Evolutionary conservation across 2,113 vertebrate species (phyloP).

Genomic region (Hemichromis elongatus): DNA sequence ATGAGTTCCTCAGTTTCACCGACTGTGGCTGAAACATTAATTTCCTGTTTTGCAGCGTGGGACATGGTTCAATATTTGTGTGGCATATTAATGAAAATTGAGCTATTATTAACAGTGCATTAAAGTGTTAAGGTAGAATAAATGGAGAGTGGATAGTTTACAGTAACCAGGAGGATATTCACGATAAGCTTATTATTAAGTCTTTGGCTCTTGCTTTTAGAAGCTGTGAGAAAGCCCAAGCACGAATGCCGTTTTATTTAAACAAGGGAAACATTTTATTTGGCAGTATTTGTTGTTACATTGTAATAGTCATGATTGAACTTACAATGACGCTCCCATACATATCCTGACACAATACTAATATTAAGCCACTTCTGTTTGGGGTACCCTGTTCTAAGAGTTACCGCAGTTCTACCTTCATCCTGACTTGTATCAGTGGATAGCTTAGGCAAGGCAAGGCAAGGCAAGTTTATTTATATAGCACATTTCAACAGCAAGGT

Average conservation of each 20-base stretch:
- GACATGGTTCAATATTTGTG: not conserved
- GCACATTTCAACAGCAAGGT: too few species aligned
- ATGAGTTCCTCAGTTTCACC: not conserved
- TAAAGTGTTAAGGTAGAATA: not conserved
- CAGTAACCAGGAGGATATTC: not conserved
- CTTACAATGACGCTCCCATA: not conserved
- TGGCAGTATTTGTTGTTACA: not conserved
- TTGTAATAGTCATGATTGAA: not conserved
- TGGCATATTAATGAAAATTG: not conserved
- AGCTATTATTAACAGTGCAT: not conserved
- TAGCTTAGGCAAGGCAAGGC: too few species aligned
- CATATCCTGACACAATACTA: not conserved
- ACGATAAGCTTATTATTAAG: not conserved
- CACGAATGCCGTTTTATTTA: not conserved
- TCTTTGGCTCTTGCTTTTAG: not conserved
- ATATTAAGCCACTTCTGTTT: not conserved
- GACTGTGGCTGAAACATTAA: not conserved
- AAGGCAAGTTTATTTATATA: too few species aligned
- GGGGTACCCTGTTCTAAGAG: not conserved
- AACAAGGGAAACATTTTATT: not conserved
- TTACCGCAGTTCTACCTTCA: not conserved
- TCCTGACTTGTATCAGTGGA: not conserved
- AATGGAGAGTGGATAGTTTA: not conserved
- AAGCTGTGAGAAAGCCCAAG: not conserved
- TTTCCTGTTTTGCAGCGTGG: not conserved